Evolutionary conservation across 2,797 vertebrate species (phyloP).

Genomic region (Triplophysa yarkandensis): DNA sequence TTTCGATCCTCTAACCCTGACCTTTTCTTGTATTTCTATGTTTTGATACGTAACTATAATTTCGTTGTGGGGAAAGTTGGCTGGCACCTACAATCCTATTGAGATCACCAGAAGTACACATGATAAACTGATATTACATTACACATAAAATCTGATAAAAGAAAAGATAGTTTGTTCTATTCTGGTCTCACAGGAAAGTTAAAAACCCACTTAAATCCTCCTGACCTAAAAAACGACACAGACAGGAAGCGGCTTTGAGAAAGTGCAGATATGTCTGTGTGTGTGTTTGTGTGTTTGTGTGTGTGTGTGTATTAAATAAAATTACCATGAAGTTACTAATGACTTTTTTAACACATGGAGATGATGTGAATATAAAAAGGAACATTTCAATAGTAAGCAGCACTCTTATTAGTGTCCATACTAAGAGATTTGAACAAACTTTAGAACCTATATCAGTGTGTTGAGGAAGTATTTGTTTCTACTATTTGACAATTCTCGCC

Average conservation of each 20-base stretch:
- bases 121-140: neutral
- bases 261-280: constrained; percentile 4
- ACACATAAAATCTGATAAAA: constrained; percentile 4
- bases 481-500: neutral
- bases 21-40: no score
- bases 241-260: constrained; percentile 52
- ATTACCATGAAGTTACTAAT: neutral
- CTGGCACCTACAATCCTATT: neutral
- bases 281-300: constrained; percentile 3
- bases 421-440: neutral
- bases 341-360: neutral
- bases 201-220: constrained; percentile 6
- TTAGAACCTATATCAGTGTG: neutral
- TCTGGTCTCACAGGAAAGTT: neutral
- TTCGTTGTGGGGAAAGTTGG: neutral
- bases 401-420: neutral
- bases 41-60: no score
- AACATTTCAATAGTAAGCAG: neutral
- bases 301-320: neutral
- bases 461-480: neutral
- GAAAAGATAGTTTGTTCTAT: neutral
- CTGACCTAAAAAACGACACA: constrained; percentile 36
- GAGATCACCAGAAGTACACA: neutral
- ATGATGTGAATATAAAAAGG: neutral
- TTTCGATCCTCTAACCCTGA: no score